Evolutionary conservation across 1,140 invertebrate species (phyloP), one percentile per base, ranked within the genome.

Genomic region (Thaumetopoea pityocampa): DNA sequence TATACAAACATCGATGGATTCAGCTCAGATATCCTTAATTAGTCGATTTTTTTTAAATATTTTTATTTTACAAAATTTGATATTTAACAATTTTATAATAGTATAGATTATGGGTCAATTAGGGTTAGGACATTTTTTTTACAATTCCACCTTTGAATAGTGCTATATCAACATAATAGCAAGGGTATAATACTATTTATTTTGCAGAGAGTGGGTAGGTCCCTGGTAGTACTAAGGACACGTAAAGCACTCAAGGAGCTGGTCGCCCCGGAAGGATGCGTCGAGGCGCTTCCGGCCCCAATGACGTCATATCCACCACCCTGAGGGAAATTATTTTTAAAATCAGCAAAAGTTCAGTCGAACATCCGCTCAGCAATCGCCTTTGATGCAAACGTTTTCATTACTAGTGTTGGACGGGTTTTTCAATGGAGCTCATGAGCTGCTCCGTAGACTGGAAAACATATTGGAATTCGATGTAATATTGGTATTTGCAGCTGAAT

Each of bases 261-360:
- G 16, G 18, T 34, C 17, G 36, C 22, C 34, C 44, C 56, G 61
- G 56, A 64, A 64, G 61, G 56, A 64, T 42, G 61, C 47, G 43
- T 43, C 51, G 45, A 37, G 37, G 42, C 48, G 50, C 35, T 40
- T 50, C 45, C 49, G 34, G 23, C 42, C 43, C 36, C 42, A 40
- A 15, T 32, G 36, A 26, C 57, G 45, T 60, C 56, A 51, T 41
- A 42, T 60, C 57, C 57, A 45, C 28, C 40, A 47, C 24, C 37
- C 44, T 27, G 32, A 43, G 16, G 49, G 42, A 47, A 56, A 63
- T 56, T 52, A 59, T 56, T 63, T n/a, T 59, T 52, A 55, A 55
- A 48, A 38, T 45, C 43, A 52, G 36, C 44, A 44, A 47, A 35
- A 51, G 37, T 44, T 53, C 41, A 42, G 35, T 32, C 19, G 27